phyloP scores from a whole-genome alignment of 2,113 vertebrate genomes.

The Hiodon tergisus region DNA sequence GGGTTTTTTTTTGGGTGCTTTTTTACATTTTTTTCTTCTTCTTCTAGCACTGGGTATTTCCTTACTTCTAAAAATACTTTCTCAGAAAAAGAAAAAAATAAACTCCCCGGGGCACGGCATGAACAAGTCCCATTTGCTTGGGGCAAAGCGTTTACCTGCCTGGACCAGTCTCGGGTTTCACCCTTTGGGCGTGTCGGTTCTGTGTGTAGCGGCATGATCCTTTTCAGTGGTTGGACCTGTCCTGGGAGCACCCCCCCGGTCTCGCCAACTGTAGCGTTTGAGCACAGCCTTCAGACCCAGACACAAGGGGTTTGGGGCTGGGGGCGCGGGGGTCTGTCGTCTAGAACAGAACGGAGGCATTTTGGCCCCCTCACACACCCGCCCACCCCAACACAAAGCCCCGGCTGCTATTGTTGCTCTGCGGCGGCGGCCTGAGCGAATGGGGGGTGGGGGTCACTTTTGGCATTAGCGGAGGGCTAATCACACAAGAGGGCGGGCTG shows the following conservation, averaged over 20 bases:
- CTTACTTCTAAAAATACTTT: not conserved
- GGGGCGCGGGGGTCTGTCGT: not conserved
- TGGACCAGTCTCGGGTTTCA: not conserved
- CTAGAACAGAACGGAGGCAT: constrained; percentile 10
- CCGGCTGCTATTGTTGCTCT: constrained; percentile 13
- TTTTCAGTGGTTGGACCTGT: too few relatives aligned
- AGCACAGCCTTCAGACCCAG: not conserved
- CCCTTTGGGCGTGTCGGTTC: too few relatives aligned
- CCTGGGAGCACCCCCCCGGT: too few relatives aligned
- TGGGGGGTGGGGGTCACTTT: constrained; percentile 45
- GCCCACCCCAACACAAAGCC: not conserved
- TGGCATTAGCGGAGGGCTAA: constrained; percentile 58
- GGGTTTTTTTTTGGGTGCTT: not conserved
- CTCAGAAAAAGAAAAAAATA: too few relatives aligned
- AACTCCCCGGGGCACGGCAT: not conserved
- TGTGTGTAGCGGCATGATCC: too few relatives aligned
- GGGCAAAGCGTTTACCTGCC: not conserved
- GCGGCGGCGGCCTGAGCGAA: constrained; percentile 26
- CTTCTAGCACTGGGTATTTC: not conserved
- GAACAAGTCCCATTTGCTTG: not conserved
- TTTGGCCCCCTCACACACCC: not conserved
- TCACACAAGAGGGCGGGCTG: constrained; percentile 53
- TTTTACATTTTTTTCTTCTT: not conserved
- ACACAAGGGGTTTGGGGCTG: not conserved
- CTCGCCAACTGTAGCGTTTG: not conserved